Base-by-base conservation (phyloP, 2,113 vertebrate genomes). In the Sinocyclocheilus maitianheensis region DNA sequence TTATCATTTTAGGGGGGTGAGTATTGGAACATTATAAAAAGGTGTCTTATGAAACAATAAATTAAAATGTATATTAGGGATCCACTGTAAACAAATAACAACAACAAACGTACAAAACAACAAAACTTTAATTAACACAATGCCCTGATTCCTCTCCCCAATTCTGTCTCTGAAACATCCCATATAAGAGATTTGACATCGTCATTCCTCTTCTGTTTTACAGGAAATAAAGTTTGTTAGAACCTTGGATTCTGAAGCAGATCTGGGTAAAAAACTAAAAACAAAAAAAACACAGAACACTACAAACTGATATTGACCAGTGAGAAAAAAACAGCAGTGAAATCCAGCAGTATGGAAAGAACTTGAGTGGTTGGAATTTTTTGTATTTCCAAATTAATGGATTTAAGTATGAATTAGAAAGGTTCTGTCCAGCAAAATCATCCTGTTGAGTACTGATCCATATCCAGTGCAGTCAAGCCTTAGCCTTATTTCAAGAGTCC, bases 61-160 rank as follows among this genome's bases (percentile, higher is more conserved):
- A 34, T 65, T 22, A 81, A 81, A 65, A 8, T 8, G 14, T 60
- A 22, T 26, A 43, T 46, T 74, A 46, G 40, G 22, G 40, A 5
- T 75, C 22, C n/a, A 48, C 13, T 5, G 5, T 24, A 48, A 24
- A 75, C 72, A 75, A 75, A 34, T 16, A 40, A 77, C 18, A 16
- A 67, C 60, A 43, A 37, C 5, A 80, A 69, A 85, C 20, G 16
- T 87, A 85, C 78, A 87, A 85, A 89, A 87, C 60, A 85, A 80
- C 26, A 84, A 89, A 87, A 86, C 71, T 63, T 89, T 85, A 82
- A 87, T 85, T 83, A 60, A 60, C 30, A 67, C 83, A 82, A 77
- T 8, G 5, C 83, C 53, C 78, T 76, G 18, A 71, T 69, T 60
- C 51, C 77, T 76, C 69, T 69, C 37, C 22, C 51, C 46, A 5